Evolutionary conservation across 2,113 vertebrate species (phyloP), one percentile per base, ranked within the genome.

Genomic region (Typhlomys cinereus): DNA sequence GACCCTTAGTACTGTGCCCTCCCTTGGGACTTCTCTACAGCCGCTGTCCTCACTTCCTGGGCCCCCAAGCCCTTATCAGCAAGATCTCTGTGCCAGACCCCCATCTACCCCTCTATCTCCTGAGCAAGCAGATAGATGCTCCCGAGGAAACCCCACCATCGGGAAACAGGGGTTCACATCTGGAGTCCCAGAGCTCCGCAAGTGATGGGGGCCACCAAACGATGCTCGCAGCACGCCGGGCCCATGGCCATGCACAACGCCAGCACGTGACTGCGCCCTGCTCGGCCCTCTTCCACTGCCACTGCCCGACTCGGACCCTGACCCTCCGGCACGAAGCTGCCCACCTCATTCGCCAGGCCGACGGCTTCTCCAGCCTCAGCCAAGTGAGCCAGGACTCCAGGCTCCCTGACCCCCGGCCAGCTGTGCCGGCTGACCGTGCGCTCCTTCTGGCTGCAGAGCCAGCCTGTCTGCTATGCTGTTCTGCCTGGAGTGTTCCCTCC

Each of bases 401-500:
- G 7, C 61, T 48, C 34, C 25, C 12, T 13, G 17, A 13, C 7
- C 59, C 31, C 48, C 6, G 23, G 12, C 57, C 52, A 29, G n/a
- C 44, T 39, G 31, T 1, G 0, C 21, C 21, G 4, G 7, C 31
- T 3, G 12, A 23, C 13, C 44, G 57, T 41, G 17, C 3, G 39
- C 12, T 31, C 61, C 20, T 18, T 69, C 25, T 1, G 3, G 13
- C 7, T 18, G 50, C 36, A 41, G 57, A 15, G 59, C 21, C 1
- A 1, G 36, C 9, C 4, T 34, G 17, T 8, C 75, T 54, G 12
- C n/a, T 14, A 1, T n/a, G 21, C 31, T 46, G 23, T 71, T n/a
- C 15, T 62, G 15, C 71, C 52, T 20, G 10, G 13, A n/a, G 2
- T 17, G 0, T 1, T 7, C 6, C n/a, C 41, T 62, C 31, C 36